These are phyloP conservation scores for Dasypogon diadema DNA, from an alignment of 2,888 invertebrate genomes.

Conservation along the genomic window DNA sequence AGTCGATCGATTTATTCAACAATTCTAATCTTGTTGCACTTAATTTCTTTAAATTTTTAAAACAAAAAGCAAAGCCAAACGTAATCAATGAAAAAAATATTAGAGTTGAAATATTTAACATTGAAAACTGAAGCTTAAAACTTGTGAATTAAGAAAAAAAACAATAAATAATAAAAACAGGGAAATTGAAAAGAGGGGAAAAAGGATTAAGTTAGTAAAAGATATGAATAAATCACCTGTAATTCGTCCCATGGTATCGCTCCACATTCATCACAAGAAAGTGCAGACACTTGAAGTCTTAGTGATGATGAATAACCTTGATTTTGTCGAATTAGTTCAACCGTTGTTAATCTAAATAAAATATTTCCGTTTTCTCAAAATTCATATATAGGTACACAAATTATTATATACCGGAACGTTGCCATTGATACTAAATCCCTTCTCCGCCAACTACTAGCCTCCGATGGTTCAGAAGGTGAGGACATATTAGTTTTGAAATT, in stretches of 20 bases:
- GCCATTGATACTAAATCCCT: slow-evolving; percentile 79
- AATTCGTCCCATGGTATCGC: slow-evolving; percentile 95
- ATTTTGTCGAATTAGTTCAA: slow-evolving; percentile 80
- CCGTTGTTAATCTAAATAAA: slow-evolving; percentile 76
- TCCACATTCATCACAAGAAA: slow-evolving; percentile 85
- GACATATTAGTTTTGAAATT: slow-evolving; percentile 74
- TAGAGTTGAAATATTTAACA: slow-evolving; percentile 17
- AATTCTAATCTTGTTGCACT: not conserved
- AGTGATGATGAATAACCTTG: slow-evolving; percentile 76
- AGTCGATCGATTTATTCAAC: too few relatives aligned
- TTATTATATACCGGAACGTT: slow-evolving; percentile 65
- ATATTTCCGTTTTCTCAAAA: too few relatives aligned
- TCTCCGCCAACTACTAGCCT: slow-evolving; percentile 82
- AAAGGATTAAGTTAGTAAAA: not conserved
- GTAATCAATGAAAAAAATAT: slow-evolving; percentile 25
- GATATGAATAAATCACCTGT: slow-evolving; percentile 75
- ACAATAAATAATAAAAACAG: slow-evolving; percentile 18
- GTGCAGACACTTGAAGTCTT: slow-evolving; percentile 77
- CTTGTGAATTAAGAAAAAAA: slow-evolving; percentile 10
- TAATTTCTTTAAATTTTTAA: not conserved
- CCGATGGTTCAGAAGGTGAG: slow-evolving; percentile 85
- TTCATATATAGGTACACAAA: too few relatives aligned
- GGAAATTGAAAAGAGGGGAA: not conserved
- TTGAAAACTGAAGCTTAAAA: slow-evolving; percentile 40
- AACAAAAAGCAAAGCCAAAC: slow-evolving; percentile 39